Conservation (phyloP, 2,797 vertebrate genomes). For the Lepilemur ruficaudatus region DNA sequence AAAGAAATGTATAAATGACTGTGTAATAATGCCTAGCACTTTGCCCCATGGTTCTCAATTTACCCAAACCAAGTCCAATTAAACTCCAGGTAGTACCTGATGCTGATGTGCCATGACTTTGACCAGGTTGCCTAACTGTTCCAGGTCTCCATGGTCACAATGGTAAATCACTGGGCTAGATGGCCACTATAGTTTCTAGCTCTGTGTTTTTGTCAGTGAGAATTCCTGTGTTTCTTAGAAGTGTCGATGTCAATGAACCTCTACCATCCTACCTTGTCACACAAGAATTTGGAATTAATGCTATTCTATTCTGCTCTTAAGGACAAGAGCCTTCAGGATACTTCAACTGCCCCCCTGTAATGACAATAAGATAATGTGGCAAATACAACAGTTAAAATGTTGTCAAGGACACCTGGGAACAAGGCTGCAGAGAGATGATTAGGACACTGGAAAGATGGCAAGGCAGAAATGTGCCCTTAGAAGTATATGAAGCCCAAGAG, state of each 20-base stretch:
- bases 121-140: not conserved
- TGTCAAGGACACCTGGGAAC: not conserved
- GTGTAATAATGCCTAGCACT: not conserved
- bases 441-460: not conserved
- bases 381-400: not conserved
- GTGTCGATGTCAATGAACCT: not conserved
- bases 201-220: not conserved
- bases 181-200: not conserved
- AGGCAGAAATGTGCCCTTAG: not conserved
- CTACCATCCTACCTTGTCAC: not conserved
- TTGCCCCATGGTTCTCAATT: not conserved
- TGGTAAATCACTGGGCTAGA: not conserved
- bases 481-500: not conserved
- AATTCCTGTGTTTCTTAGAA: constrained; percentile 20
- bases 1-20: not conserved
- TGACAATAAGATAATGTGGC: not conserved
- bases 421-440: not conserved
- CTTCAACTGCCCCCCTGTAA: not conserved
- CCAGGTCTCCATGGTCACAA: not conserved
- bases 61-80: not conserved
- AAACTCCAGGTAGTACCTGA: not conserved
- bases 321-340: not conserved
- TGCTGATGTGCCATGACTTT: not conserved
- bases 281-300: not conserved
- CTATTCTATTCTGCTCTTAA: not conserved